Base-by-base conservation (phyloP, 1,140 invertebrate genomes). In the Thaumetopoea pityocampa region DNA sequence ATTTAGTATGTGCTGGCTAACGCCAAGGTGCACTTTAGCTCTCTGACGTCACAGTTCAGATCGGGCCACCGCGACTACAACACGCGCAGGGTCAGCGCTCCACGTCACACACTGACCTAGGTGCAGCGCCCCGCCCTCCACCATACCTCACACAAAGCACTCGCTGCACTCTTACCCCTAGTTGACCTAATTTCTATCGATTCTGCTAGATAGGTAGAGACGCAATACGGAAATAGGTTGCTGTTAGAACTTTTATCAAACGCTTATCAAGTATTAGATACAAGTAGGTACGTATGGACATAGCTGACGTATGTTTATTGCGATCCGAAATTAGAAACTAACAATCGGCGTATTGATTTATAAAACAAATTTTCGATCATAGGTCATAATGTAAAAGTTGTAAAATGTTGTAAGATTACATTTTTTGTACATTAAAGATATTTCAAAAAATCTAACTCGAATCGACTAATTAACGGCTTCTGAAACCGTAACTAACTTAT, bases 11-110 rank as follows among this genome's bases (percentile, higher is more conserved):
- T n/a, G n/a, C n/a, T n/a, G n/a, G n/a, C n/a, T n/a, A n/a, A n/a
- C n/a, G n/a, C n/a, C n/a, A n/a, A n/a, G n/a, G n/a, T n/a, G n/a
- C n/a, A n/a, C n/a, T n/a, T n/a, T n/a, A n/a, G n/a, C n/a, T n/a
- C n/a, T n/a, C n/a, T 73, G 60, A 70, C 67, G 65, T 72, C 64
- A 67, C 32, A 3, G n/a, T 5, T 44, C 60, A 54, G 55, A 50
- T 62, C 50, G 57, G 9, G 45, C 9, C 45, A 29, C 23, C 41
- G 42, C 45, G 18, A 12, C 14, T 26, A 36, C 27, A 38, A 33
- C 47, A 32, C 51, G 46, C 46, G 50, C 29, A 51, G 53, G 59
- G 62, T 47, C 67, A 56, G 42, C 64, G 70, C 62, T 56, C 67
- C 47, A 52, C 50, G 48, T 54, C 57, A 59, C 44, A 42, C 44